Base-by-base conservation (phyloP, 1,140 invertebrate genomes). In the Lanistes nyassanus region DNA sequence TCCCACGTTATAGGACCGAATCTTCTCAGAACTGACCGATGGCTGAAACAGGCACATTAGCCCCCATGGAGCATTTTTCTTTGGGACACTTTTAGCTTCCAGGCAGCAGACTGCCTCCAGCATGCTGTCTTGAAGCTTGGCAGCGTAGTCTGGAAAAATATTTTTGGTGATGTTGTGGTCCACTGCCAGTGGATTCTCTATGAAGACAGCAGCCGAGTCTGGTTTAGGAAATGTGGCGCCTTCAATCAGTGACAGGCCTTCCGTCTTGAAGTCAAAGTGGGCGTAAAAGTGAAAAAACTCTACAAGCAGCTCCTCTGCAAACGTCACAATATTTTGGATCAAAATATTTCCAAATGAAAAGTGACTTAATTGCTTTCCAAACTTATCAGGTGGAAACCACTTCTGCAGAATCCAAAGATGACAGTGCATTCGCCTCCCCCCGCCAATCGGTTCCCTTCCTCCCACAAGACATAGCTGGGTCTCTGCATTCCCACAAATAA, bases 251-350 rank as follows among this genome's bases (percentile, higher is more conserved):
- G 70, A 72, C 36, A 72, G 37, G 55, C 55, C 70, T 2, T 72
- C 36, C 19, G 26, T 31, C 55, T 26, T 4, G 13, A 72, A 72
- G 70, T 72, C 56, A 26, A 72, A 72, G 37, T 72, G 70, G 55
- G 55, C 37, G 34, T 42, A 72, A 55, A 37, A 72, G 56, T 72
- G 70, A 56, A 72, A 72, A 56, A 72, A 72, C 36, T 72, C 70
- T 23, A 39, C 16, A 13, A 72, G 70, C 2, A 72, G 70, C 31
- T 72, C 70, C 16, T 72, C 70, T 72, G 70, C 26, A 72, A 72
- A 37, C 2, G 56, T 36, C 56, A 60, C 11, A 21, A 23, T 9
- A 13, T 47, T 47, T 47, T 13, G 9, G 19, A 47, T 47, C 9
- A 47, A 47, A 47, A 47, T 6, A n/a, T n/a, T n/a, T n/a, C n/a